Percentiles rank a stretch among this genome's conserved stretches.
phyloP scores from a whole-genome alignment of 2,113 vertebrate genomes.

The Potamarius usumacintae region DNA sequence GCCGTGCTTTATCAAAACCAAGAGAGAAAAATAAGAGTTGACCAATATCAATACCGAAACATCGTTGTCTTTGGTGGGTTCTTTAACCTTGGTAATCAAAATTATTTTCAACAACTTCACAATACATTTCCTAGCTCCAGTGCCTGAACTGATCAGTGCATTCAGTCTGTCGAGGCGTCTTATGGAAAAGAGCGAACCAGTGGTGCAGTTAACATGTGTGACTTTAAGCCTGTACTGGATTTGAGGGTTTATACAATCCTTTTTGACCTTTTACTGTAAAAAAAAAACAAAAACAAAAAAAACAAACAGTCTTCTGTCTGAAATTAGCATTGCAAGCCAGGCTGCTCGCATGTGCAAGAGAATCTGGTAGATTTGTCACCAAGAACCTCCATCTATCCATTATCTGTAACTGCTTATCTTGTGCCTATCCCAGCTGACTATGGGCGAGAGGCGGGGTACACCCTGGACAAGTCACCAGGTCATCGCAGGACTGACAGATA shows the following conservation, averaged over 20 bases:
- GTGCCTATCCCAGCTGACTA: no score
- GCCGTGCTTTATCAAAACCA: conserved; percentile 41
- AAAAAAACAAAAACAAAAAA: no score
- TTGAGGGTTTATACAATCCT: background rate
- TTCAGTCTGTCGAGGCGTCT: background rate
- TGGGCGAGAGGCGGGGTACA: no score
- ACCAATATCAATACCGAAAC: background rate
- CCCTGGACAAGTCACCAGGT: no score
- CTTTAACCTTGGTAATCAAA: background rate
- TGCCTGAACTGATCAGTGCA: background rate
- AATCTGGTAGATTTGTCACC: background rate
- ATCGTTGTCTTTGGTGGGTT: no score
- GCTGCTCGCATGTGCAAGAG: background rate
- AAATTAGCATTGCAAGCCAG: background rate
- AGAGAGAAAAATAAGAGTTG: conserved; percentile 16
- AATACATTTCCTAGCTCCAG: background rate
- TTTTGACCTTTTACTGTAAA: background rate
- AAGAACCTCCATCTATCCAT: no score
- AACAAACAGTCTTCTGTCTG: background rate
- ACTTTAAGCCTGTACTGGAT: background rate
- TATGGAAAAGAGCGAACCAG: background rate
- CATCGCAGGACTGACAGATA: no score
- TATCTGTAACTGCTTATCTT: no score
- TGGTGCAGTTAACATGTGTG: background rate
- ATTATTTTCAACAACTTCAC: background rate